Percentiles rank a stretch among this genome's conserved stretches.
phyloP scores from a whole-genome alignment of 2,797 vertebrate species.

The Trachurus trachurus region DNA sequence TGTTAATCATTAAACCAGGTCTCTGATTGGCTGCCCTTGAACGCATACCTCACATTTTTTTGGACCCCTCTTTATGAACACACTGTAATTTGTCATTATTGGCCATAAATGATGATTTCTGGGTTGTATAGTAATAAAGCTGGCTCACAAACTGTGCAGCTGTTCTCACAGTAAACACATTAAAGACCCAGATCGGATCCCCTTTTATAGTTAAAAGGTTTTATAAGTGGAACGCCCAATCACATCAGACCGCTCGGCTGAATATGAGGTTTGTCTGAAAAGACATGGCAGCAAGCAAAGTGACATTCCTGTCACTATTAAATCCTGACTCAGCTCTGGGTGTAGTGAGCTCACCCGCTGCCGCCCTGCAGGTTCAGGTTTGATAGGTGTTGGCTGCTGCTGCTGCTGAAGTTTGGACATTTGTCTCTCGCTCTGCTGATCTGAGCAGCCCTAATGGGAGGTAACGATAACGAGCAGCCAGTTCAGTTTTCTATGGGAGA shows the following conservation, averaged over 20 bases:
- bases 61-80: conserved; percentile 1
- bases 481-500: conserved; percentile 3
- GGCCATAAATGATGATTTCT: conserved; percentile 15
- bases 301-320: conserved; percentile 79
- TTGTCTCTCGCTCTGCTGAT: conserved; percentile 16
- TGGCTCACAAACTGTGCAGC: conserved; percentile 28
- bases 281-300: conserved; percentile 72
- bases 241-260: conserved; percentile 12
- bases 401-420: conserved; percentile 12
- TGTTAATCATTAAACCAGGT: conserved; percentile 79
- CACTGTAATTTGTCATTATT: conserved; percentile 18
- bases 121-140: not conserved
- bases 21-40: conserved; percentile 49
- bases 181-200: conserved; percentile 15
- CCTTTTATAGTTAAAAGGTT: conserved; percentile 4
- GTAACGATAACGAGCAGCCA: conserved; percentile 45
- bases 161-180: conserved; percentile 18
- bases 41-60: conserved; percentile 68
- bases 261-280: conserved; percentile 30
- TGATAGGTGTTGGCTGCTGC: conserved; percentile 57
- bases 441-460: conserved; percentile 38
- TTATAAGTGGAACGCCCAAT: conserved; percentile 28
- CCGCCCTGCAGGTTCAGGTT: conserved; percentile 52
- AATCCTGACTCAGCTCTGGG: conserved; percentile 73
- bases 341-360: conserved; percentile 43